Evolutionary conservation across 2,113 vertebrate species (phyloP).

Genomic region (Hassar affinis): DNA sequence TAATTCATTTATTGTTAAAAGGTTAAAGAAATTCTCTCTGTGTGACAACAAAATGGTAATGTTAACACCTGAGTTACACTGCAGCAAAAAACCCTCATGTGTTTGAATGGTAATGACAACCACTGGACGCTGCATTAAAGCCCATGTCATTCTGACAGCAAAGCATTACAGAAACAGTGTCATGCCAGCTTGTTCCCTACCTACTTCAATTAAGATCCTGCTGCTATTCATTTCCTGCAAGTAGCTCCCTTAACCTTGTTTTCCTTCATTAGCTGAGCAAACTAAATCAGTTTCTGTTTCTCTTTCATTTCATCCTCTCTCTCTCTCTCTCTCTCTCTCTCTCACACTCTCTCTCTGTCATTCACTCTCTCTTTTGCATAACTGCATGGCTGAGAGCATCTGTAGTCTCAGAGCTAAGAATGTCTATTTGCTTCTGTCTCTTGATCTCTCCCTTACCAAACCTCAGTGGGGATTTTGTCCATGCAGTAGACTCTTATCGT

Average conservation of each 20-base stretch:
- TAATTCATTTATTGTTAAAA: not conserved
- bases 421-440: slow-evolving; percentile 9
- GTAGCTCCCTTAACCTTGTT: slow-evolving; percentile 58
- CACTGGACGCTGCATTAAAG: slow-evolving; percentile 56
- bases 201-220: slow-evolving; percentile 72
- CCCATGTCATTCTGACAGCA: slow-evolving; percentile 45
- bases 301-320: not conserved
- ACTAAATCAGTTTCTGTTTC: slow-evolving; percentile 25
- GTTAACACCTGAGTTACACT: slow-evolving; percentile 19
- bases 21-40: not conserved
- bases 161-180: slow-evolving; percentile 21
- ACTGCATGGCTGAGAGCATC: slow-evolving; percentile 26
- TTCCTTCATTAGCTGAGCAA: slow-evolving; percentile 49
- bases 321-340: not conserved
- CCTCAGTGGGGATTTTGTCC: slow-evolving; percentile 34
- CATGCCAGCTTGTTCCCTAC: slow-evolving; percentile 58
- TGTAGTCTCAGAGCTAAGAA: not conserved
- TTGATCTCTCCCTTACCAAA: slow-evolving; percentile 20
- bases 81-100: slow-evolving; percentile 51
- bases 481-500: slow-evolving; percentile 50
- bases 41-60: slow-evolving; percentile 8
- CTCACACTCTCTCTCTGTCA: slow-evolving; percentile 16
- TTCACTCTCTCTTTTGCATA: slow-evolving; percentile 17
- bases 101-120: slow-evolving; percentile 66
- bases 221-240: slow-evolving; percentile 65